These are phyloP conservation scores for Onychomys torridus DNA, from an alignment of 2,797 vertebrate species.

Conservation along the genomic window DNA sequence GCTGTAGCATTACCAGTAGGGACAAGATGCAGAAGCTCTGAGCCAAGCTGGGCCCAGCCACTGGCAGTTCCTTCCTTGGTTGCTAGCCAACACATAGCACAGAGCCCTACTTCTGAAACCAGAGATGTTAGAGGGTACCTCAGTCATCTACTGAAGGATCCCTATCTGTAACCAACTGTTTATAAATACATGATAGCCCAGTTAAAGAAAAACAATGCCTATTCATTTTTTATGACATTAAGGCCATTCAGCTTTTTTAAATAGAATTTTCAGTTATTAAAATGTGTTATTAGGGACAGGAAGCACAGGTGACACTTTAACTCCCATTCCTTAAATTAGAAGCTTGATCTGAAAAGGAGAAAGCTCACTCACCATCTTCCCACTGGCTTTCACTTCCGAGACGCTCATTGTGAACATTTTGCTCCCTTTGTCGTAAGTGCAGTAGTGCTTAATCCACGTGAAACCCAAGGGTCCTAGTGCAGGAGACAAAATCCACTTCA, in stretches of 20 bases:
- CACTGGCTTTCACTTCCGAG: constrained; percentile 94
- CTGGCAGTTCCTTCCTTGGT: not conserved
- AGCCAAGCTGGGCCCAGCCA: not conserved
- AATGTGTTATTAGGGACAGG: not conserved
- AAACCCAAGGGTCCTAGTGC: constrained; percentile 94
- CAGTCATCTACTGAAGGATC: not conserved
- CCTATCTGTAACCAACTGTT: not conserved
- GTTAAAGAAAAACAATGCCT: not conserved
- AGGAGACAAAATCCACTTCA: constrained; percentile 33
- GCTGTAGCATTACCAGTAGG: not conserved
- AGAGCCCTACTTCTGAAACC: not conserved
- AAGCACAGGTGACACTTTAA: not conserved
- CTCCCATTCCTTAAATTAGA: not conserved
- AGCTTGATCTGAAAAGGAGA: not conserved
- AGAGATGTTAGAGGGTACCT: not conserved
- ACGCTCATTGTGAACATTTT: constrained; percentile 98
- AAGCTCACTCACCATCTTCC: constrained; percentile 93
- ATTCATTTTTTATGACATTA: constrained; percentile 7
- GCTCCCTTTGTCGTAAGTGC: constrained; percentile 96
- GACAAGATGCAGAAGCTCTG: not conserved
- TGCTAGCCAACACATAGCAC: not conserved
- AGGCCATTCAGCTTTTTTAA: constrained; percentile 12
- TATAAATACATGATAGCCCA: not conserved
- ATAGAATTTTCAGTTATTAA: not conserved
- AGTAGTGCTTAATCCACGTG: constrained; percentile 98